A percentile compares a stretch with the other conserved stretches of the same genome.
Evolutionary conservation across 2,797 vertebrate genomes (phyloP).

Genomic region (Ateles fusciceps): DNA sequence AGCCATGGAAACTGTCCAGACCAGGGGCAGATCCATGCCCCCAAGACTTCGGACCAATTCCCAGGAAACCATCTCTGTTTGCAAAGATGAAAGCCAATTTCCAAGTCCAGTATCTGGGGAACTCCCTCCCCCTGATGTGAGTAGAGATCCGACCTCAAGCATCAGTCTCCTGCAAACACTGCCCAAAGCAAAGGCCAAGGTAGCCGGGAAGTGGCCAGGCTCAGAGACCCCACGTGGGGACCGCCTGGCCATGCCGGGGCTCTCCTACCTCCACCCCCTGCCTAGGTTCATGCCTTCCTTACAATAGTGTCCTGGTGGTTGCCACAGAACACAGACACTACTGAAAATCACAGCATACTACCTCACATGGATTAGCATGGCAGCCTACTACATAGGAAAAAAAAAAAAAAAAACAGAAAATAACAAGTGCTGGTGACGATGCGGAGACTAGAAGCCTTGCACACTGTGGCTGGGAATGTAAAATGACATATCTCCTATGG

Average conservation of each 20-base stretch:
- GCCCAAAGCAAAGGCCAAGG: neutral
- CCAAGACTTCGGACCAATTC: rapidly evolving
- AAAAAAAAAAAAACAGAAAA: no score
- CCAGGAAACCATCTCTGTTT: neutral
- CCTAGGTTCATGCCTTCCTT: no score
- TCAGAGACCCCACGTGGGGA: rapidly evolving
- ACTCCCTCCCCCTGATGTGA: neutral
- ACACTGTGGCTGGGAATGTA: rapidly evolving
- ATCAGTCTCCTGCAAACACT: rapidly evolving
- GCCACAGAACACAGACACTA: neutral
- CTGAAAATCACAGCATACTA: no score
- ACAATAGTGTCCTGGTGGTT: rapidly evolving
- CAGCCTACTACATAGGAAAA: no score
- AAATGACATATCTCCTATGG: rapidly evolving
- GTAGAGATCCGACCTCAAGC: rapidly evolving
- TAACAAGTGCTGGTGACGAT: rapidly evolving
- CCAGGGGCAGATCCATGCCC: rapidly evolving
- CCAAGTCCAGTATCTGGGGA: neutral
- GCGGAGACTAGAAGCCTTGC: rapidly evolving
- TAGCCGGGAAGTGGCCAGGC: neutral
- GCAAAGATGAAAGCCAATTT: neutral
- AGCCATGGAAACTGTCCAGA: rapidly evolving
- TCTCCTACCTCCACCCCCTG: rapidly evolving
- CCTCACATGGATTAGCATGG: rapidly evolving
- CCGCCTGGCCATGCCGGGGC: neutral